phyloP scores from a whole-genome alignment of 1,140 invertebrate genomes.

The Camponotus pennsylvanicus region DNA sequence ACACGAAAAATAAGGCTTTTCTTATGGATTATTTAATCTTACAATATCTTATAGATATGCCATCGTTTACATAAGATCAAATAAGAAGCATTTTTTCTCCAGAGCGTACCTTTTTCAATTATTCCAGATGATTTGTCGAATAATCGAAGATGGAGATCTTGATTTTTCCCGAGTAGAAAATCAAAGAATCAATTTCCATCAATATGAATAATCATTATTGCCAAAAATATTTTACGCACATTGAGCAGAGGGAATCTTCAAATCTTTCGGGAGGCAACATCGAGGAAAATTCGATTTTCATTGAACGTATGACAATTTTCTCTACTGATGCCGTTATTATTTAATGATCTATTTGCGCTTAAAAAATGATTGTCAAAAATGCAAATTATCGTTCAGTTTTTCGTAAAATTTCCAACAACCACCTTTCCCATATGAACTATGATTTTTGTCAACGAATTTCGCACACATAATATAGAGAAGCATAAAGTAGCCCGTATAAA shows the following conservation, averaged over 20 bases:
- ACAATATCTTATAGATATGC: no score
- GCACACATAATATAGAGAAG: slow-evolving; percentile 8
- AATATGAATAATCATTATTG: not conserved
- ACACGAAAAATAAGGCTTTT: not conserved
- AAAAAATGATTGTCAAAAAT: not conserved
- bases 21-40: not conserved
- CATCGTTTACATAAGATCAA: not conserved
- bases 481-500: not conserved
- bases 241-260: not conserved
- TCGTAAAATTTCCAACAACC: not conserved
- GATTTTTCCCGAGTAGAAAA: not conserved
- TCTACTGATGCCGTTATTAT: not conserved
- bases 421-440: not conserved
- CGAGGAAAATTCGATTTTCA: not conserved
- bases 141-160: not conserved
- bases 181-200: not conserved
- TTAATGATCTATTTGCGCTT: not conserved
- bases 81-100: not conserved
- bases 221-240: not conserved
- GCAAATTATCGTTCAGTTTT: slow-evolving; percentile 15
- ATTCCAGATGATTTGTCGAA: not conserved
- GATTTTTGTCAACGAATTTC: slow-evolving; percentile 25
- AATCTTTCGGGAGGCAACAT: not conserved
- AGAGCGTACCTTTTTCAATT: not conserved
- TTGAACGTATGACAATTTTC: not conserved